Evolutionary conservation across 2,888 invertebrate species (phyloP), one percentile per base, ranked within the genome.

Genomic region (Caenorhabditis sp.): DNA sequence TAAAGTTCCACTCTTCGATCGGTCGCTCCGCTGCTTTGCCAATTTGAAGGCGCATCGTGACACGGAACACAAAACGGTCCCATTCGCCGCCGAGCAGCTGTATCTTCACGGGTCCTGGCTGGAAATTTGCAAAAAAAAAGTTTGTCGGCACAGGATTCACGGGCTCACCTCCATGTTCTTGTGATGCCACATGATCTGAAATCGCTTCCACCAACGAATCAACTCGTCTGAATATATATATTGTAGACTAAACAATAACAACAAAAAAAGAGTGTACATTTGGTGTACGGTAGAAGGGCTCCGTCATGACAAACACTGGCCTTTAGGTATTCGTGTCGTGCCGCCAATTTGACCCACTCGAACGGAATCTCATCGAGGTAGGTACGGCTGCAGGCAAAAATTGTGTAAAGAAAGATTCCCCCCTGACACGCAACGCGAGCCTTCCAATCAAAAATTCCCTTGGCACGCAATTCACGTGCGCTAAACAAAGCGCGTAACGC

Each of bases 131-230:
- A 17, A 7, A 30, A 30, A 6, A 41, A 41, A 41, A 30, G 6
- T n/a, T 8, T n/a, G 37, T 13, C 13, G 37, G n/a, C n/a, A 4
- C 13, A 37, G 9, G 8, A 4, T 37, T 37, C n/a, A 13, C 37
- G 8, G n/a, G n/a, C 3, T n/a, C 4, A 45, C 45, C 13, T 24
- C 11, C 46, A 26, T 46, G 26, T 26, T 11, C 24, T 27, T 26
- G 15, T 27, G 48, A 30, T 48, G 48, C 48, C 48, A 48, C 48
- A 48, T 48, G 15, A 48, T 1, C 15, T 48, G 48, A 17, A 48
- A 48, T 17, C 27, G 27, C 9, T 30, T 48, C 48, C 48, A 48
- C 48, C 48, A 48, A 7, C 30, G 48, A 8, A 30, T 30, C 9
- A 48, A 3, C 15, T 48, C 17, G 27, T 15, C 48, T 48, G 48